Evolutionary conservation across 2,113 vertebrate genomes (phyloP), one percentile per base, ranked within the genome.

Genomic region (Ardeotis arabs): DNA sequence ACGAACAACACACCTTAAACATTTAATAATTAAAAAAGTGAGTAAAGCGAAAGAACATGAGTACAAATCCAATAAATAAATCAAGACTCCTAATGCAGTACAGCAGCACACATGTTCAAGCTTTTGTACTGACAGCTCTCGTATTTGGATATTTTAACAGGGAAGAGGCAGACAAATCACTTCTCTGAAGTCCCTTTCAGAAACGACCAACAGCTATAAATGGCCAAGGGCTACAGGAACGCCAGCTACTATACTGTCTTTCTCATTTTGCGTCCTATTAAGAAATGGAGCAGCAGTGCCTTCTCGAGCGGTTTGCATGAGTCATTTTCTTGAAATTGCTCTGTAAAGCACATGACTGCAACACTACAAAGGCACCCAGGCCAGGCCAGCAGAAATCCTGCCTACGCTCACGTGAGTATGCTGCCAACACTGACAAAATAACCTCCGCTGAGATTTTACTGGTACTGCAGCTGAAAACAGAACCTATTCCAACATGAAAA

Each of bases 331-430:
- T 76, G 75, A 94, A 94, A 75, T 73, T 56, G 82, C 95, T 94
- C 93, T 14, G 84, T 22, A 62, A 81, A 95, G 94, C 95, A 83
- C 96, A 96, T 85, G 94, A 95, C 93, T 83, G 39, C 87, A 94
- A 81, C 93, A 41, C 93, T 35, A 92, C 92, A 82, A 69, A 63
- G 67, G 95, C 94, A 41, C 88, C 28, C 29, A 4, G 90, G 95
- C 84, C 90, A 64, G 75, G 55, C 78, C 81, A 74, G 84, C 95
- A 94, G 93, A 95, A 97, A 94, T 41, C 91, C 94, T 47, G 64
- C 94, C 96, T 47, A 4, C 12, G 3, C 75, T 93, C 95, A 79
- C 60, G 56, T 96, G 94, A 95, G 78, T 28, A 39, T 76, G 90
- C 93, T 95, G 96, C 81, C 89, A 91, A 74, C 60, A 50, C 31